phyloP scores from a whole-genome alignment of 2,797 vertebrate genomes.

The Harpagifer antarcticus region DNA sequence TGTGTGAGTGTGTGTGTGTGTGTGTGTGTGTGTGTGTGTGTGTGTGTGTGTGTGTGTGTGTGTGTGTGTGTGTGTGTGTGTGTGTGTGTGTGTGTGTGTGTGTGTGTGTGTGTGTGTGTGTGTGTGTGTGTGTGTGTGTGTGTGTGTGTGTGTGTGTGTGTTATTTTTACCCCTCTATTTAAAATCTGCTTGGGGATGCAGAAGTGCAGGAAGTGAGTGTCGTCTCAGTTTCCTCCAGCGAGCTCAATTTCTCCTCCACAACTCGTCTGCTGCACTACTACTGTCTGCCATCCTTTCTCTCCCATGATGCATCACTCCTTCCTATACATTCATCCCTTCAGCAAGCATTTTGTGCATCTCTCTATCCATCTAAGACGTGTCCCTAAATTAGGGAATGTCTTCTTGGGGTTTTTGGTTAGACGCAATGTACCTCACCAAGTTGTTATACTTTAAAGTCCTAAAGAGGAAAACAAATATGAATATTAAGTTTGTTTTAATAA shows the following conservation, averaged over 20 bases:
- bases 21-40: constrained; percentile 10
- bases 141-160: constrained; percentile 14
- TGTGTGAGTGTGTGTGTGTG: constrained; percentile 18
- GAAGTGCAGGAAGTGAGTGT: constrained; percentile 55
- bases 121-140: constrained; percentile 10
- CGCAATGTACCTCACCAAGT: background rate
- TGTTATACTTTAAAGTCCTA: background rate
- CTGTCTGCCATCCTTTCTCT: constrained; percentile 5
- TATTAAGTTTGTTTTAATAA: too few relatives aligned
- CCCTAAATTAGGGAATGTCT: background rate
- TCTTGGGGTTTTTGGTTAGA: background rate
- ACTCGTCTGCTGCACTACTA: constrained; percentile 16
- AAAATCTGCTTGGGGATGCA: constrained; percentile 69
- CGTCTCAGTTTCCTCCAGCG: constrained; percentile 50
- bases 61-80: background rate
- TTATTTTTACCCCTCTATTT: constrained; percentile 65
- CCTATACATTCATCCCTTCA: background rate
- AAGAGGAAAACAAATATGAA: too few relatives aligned
- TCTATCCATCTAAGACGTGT: background rate
- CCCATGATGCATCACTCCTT: constrained; percentile 47
- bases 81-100: constrained; percentile 17
- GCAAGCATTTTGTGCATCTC: background rate
- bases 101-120: constrained; percentile 17
- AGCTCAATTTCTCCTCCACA: constrained; percentile 29
- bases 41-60: background rate